Conservation (phyloP, 2,888 invertebrate genomes). For the Euzophera pinguis region DNA sequence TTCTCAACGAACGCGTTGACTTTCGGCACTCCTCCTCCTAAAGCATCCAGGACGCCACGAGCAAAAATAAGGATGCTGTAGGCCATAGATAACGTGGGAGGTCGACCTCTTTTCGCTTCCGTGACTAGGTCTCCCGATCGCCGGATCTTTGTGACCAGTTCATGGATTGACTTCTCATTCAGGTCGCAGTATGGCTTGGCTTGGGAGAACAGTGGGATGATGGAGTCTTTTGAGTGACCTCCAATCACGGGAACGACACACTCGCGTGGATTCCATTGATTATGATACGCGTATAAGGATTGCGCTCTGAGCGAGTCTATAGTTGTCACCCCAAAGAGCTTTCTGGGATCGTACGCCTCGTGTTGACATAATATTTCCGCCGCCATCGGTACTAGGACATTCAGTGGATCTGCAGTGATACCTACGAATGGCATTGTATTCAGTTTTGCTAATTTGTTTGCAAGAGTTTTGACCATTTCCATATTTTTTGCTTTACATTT, state of each 20-base stretch:
- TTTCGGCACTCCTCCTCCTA: conserved; percentile 39
- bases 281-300: conserved; percentile 84
- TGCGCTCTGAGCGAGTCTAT: conserved; percentile 87
- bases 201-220: conserved; percentile 85
- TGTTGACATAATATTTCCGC: conserved; percentile 57
- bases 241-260: conserved; percentile 88
- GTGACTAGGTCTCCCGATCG: conserved; percentile 77
- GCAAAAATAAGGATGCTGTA: conserved; percentile 81
- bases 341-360: conserved; percentile 79
- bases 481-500: conserved; percentile 78
- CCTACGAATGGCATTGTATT: conserved; percentile 35
- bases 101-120: conserved; percentile 81
- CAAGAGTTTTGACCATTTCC: conserved; percentile 49
- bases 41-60: conserved; percentile 73
- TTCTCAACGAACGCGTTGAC: conserved; percentile 56
- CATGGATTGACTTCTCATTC: conserved; percentile 57
- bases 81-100: conserved; percentile 82
- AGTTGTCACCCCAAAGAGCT: conserved; percentile 87
- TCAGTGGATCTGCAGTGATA: conserved; percentile 1
- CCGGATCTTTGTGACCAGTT: conserved; percentile 68
- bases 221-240: conserved; percentile 86
- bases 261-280: conserved; percentile 81
- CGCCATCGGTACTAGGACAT: conserved; percentile 56
- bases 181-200: conserved; percentile 76
- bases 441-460: conserved; percentile 39